Percentiles rank a stretch among this genome's conserved stretches.
Conservation (phyloP, 1,140 invertebrate species). For the Protaetia brevitarsis region DNA sequence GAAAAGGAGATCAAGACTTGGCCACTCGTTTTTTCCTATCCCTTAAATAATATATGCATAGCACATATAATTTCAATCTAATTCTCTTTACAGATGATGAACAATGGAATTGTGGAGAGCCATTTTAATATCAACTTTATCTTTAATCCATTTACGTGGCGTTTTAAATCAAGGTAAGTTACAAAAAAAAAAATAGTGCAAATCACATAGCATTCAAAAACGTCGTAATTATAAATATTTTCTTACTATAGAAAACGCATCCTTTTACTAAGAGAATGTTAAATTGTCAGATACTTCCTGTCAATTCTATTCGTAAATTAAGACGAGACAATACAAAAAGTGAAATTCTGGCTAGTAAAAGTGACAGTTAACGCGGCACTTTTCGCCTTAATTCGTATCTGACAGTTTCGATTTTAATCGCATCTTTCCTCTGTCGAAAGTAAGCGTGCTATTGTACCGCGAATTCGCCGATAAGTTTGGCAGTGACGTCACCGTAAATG, state of each 20-base stretch:
- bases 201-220: too few species aligned
- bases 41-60: not conserved
- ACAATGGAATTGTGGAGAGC: slow-evolving; percentile 22
- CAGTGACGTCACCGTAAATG: not conserved
- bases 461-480: not conserved
- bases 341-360: not conserved
- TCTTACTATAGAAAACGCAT: too few species aligned
- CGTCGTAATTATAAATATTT: too few species aligned
- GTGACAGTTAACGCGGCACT: not conserved
- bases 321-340: not conserved
- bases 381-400: not conserved
- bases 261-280: too few species aligned
- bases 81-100: slow-evolving; percentile 24
- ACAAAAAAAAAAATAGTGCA: not conserved
- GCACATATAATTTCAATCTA: not conserved
- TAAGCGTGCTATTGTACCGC: not conserved
- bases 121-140: slow-evolving; percentile 22
- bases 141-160: not conserved
- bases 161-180: slow-evolving; percentile 21
- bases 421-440: not conserved
- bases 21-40: too few species aligned
- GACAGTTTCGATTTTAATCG: too few species aligned
- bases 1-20: too few species aligned
- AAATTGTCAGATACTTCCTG: not conserved
- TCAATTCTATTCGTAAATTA: not conserved